Evolutionary conservation across 2,888 invertebrate species (phyloP).

Genomic region (Hanleya hanleyi): DNA sequence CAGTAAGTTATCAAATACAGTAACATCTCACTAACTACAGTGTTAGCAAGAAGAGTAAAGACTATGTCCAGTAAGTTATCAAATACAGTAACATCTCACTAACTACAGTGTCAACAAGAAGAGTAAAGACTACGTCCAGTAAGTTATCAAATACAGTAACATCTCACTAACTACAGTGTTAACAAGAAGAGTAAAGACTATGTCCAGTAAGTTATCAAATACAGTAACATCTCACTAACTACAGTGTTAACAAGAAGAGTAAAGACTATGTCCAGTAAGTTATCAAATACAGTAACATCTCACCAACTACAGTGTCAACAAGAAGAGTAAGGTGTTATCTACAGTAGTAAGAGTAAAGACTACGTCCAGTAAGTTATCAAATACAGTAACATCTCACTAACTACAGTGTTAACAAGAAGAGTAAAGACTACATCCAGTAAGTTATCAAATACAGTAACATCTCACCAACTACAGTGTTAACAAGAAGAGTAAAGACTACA

Average conservation of each 20-base stretch:
- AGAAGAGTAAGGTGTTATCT: conserved; percentile 97
- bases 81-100: conserved; percentile 82
- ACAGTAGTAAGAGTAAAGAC: no score
- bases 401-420: conserved; percentile 98
- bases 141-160: conserved; percentile 76
- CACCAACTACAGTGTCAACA: conserved; percentile 98
- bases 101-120: conserved; percentile 99
- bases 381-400: conserved; percentile 86
- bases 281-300: conserved; percentile 78
- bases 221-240: conserved; percentile 89
- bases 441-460: conserved; percentile 77
- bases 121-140: conserved; percentile 96
- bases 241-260: conserved; percentile 98
- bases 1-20: conserved; percentile 79
- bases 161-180: conserved; percentile 98
- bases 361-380: conserved; percentile 88
- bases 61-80: conserved; percentile 89
- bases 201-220: conserved; percentile 83
- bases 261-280: conserved; percentile 94
- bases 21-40: conserved; percentile 96
- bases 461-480: conserved; percentile 99
- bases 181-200: conserved; percentile 98
- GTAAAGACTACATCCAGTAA: conserved; percentile 95
- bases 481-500: conserved; percentile 96
- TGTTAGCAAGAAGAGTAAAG: conserved; percentile 96